Evolutionary conservation across 2,113 vertebrate species (phyloP), one percentile per base, ranked within the genome.

Genomic region (Zosterops japonicus): DNA sequence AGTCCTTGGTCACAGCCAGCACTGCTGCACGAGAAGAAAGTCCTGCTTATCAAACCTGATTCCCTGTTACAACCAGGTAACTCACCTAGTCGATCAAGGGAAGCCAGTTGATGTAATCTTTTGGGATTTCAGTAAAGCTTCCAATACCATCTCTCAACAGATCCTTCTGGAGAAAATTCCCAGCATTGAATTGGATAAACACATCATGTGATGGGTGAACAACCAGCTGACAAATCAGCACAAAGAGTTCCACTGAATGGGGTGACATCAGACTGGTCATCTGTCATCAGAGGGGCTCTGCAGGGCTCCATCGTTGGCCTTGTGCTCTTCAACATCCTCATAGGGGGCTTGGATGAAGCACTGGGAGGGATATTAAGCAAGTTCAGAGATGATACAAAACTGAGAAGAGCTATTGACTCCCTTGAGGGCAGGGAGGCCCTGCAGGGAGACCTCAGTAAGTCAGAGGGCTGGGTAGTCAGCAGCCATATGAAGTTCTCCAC

Each of bases 191-290:
- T 2, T 85, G 60, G 12, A 64, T 20, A 65, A 28, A 49, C 6
- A 41, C 50, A 41, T 24, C 29, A n/a, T 29, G 29, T 1, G 4
- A 15, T 42, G 24, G 23, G 15, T 57, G 35, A 49, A 8, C 4
- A 65, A 8, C 20, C 35, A 42, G 24, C 24, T 75, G 15, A 56
- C 0, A 0, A 14, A 29, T 47, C 0, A 0, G 24, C 23, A 41
- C 12, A 3, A 56, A 75, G 50, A 2, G 3, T 41, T 39, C 5
- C 14, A 72, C 14, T 39, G 23, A 55, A 39, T 74, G 27, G 17
- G 7, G 27, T 53, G 22, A 18, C 18, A 23, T 74, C 41, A 23
- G 41, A 22, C 1, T 47, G 14, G 22, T 1, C 5, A 55, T 3
- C 12, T 27, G 21, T 31, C 56, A 5, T 4, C 8, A 6, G 1